These are phyloP conservation scores for Zaprionus ornatus DNA, from an alignment of 1,140 invertebrate species.

Conservation along the genomic window DNA sequence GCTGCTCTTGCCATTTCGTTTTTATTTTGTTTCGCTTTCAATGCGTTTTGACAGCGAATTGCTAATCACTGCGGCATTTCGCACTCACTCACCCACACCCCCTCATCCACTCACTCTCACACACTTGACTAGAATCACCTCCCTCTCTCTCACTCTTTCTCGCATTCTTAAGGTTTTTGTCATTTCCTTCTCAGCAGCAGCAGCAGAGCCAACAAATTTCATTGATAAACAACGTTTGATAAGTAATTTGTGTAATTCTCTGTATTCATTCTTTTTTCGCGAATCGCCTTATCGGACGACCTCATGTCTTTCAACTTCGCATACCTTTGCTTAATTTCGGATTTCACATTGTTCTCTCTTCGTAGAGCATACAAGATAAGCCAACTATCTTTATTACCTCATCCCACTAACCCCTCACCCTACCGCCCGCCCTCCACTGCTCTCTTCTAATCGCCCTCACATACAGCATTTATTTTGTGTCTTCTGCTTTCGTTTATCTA, in stretches of 20 bases:
- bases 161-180: conserved; percentile 61
- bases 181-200: conserved; percentile 44
- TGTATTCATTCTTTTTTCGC: conserved; percentile 17
- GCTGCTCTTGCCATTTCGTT: conserved; percentile 37
- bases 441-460: neutral
- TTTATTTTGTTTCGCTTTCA: conserved; percentile 60
- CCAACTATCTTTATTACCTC: conserved; percentile 4
- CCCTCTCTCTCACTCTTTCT: neutral
- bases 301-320: conserved; percentile 27
- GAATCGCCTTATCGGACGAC: conserved; percentile 11
- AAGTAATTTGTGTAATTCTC: conserved; percentile 38
- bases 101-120: conserved; percentile 14
- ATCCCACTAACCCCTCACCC: neutral
- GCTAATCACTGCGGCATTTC: conserved; percentile 74
- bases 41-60: conserved; percentile 76
- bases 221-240: conserved; percentile 47
- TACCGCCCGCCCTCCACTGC: neutral
- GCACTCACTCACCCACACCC: conserved; percentile 38
- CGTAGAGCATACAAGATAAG: conserved; percentile 23
- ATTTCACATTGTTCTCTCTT: conserved; percentile 21
- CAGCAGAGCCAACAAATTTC: conserved; percentile 22
- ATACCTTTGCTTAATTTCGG: conserved; percentile 4
- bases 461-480: conserved; percentile 3
- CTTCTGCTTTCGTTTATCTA: neutral
- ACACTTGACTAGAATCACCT: neutral